A percentile compares a stretch with the other conserved stretches of the same genome.
These are phyloP conservation scores for Cephus runcator DNA, from an alignment of 2,888 invertebrate genomes.

Conservation along the genomic window DNA sequence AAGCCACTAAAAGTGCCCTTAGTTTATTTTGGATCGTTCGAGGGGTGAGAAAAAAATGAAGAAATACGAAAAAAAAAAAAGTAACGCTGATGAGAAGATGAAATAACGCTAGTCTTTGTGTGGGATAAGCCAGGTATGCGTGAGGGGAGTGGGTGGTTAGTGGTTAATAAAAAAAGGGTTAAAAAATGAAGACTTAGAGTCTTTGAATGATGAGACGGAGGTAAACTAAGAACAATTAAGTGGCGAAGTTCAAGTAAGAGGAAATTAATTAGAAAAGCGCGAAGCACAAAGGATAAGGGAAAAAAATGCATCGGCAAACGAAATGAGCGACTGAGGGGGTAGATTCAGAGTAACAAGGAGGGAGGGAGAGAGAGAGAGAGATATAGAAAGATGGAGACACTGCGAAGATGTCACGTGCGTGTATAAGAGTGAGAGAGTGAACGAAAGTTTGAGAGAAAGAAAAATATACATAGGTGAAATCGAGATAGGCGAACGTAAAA, in stretches of 20 bases:
- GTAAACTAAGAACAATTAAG: not conserved
- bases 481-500: not conserved
- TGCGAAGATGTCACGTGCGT: not conserved
- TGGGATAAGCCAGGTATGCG: conserved; percentile 41
- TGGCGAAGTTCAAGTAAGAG: not conserved
- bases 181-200: conserved; percentile 8
- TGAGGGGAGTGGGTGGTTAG: conserved; percentile 53
- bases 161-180: conserved; percentile 40
- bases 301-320: conserved; percentile 5
- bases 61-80: conserved; percentile 17
- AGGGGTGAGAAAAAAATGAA: conserved; percentile 12
- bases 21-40: conserved; percentile 63
- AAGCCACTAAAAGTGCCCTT: conserved; percentile 63
- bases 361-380: conserved; percentile 24
- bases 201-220: not conserved
- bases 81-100: not conserved
- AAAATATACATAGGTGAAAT: conserved; percentile 17
- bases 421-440: conserved; percentile 28
- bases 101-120: conserved; percentile 60
- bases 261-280: not conserved
- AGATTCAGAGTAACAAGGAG: conserved; percentile 10
- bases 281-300: not conserved
- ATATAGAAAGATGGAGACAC: conserved; percentile 9
- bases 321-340: not conserved
- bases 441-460: conserved; percentile 28